Evolutionary conservation across 2,113 vertebrate genomes (phyloP).

Genomic region (Perccottus glenii): DNA sequence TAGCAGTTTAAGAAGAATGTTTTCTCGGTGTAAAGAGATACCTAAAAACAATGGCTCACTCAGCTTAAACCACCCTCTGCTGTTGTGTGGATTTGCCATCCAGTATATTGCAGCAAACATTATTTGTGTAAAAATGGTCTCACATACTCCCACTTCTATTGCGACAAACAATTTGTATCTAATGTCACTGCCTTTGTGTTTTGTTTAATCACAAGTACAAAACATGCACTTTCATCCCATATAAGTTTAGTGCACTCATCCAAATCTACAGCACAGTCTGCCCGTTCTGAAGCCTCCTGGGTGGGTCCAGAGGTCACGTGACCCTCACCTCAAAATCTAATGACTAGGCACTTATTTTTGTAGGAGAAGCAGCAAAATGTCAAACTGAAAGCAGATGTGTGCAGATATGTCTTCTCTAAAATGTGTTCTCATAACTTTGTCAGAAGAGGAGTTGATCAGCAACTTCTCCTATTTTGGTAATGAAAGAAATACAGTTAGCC

Average conservation of each 20-base stretch:
- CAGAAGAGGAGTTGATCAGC: no score
- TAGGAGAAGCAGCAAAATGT: slow-evolving; percentile 48
- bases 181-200: no score
- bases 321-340: slow-evolving; percentile 49
- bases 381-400: slow-evolving; percentile 47
- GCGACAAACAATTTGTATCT: no score
- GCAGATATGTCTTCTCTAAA: not conserved
- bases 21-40: not conserved
- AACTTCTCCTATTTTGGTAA: no score
- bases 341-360: slow-evolving; percentile 40
- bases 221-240: no score
- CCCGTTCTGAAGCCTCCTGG: slow-evolving; percentile 7
- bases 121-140: not conserved
- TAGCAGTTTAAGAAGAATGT: slow-evolving; percentile 10
- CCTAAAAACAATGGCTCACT: slow-evolving; percentile 25
- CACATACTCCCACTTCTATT: not conserved
- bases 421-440: not conserved
- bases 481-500: no score
- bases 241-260: not conserved
- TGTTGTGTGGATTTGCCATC: not conserved
- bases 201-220: no score
- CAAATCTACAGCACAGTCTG: slow-evolving; percentile 4
- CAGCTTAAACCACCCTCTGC: not conserved
- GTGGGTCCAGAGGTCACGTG: slow-evolving; percentile 46
- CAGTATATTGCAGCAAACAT: not conserved